phyloP scores from a whole-genome alignment of 2,888 invertebrate genomes.

The Prosapia bicincta region DNA sequence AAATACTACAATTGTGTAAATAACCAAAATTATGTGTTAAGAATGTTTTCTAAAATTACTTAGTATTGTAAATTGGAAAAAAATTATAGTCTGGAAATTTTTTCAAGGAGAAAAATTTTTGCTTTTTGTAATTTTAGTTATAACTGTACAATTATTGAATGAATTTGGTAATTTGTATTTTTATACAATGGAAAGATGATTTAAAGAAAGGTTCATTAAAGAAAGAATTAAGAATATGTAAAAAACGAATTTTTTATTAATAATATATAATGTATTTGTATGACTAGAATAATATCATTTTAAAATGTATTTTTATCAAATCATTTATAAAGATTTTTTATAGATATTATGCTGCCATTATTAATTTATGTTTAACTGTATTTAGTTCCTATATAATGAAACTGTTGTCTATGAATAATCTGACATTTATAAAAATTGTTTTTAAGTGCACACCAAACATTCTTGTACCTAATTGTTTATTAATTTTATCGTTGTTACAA shows the following conservation, averaged over 20 bases:
- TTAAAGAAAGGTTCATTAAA: background rate
- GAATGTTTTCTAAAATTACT: constrained; percentile 3
- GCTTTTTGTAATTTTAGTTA: constrained; percentile 24
- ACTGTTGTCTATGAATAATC: background rate
- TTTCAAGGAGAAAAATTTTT: no score
- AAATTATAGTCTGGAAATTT: background rate
- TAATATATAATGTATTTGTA: background rate
- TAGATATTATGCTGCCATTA: background rate
- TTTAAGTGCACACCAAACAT: background rate
- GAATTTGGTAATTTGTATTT: constrained; percentile 24
- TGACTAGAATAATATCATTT: background rate
- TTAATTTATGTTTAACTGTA: background rate
- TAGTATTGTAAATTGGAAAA: constrained; percentile 5
- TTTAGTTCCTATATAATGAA: background rate
- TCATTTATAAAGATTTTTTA: background rate
- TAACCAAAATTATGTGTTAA: constrained; percentile 17
- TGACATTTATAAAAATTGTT: background rate
- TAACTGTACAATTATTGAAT: constrained; percentile 7
- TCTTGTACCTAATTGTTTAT: background rate
- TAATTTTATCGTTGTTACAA: background rate
- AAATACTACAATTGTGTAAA: constrained; percentile 10
- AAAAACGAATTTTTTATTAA: background rate
- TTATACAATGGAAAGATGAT: constrained; percentile 7
- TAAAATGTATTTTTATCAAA: background rate
- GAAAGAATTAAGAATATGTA: background rate